phyloP scores from a whole-genome alignment of 2,888 invertebrate species.

The Ferdinandea cuprea region DNA sequence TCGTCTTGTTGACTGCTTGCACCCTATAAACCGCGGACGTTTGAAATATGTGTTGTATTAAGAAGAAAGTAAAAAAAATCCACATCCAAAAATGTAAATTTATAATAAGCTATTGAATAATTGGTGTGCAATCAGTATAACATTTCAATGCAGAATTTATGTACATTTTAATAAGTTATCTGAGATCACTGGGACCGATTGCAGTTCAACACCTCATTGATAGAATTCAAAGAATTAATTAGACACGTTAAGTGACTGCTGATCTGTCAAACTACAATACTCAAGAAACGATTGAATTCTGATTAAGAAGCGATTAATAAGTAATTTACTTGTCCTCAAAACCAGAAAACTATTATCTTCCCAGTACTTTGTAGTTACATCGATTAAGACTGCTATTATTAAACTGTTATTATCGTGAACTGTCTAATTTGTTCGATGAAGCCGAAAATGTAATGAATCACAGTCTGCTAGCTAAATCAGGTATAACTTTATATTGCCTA shows the following conservation, averaged over 20 bases:
- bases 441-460: too few species aligned
- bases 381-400: too few species aligned
- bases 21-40: constrained; percentile 12
- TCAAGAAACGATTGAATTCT: not conserved
- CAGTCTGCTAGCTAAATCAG: too few species aligned
- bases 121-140: constrained; percentile 28
- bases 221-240: constrained; percentile 24
- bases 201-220: constrained; percentile 19
- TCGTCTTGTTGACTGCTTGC: constrained; percentile 3
- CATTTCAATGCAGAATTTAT: constrained; percentile 1
- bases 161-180: constrained; percentile 17
- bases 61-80: not conserved
- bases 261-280: not conserved
- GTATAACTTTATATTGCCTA: too few species aligned
- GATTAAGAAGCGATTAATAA: not conserved
- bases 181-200: constrained; percentile 12
- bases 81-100: constrained; percentile 40
- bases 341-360: not conserved
- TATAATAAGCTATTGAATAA: constrained; percentile 16
- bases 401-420: too few species aligned
- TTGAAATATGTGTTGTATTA: not conserved
- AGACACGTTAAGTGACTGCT: not conserved
- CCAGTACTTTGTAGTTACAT: too few species aligned
- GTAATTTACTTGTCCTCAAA: too few species aligned
- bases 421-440: too few species aligned